Percentiles rank a stretch among this genome's conserved stretches.
Conservation (phyloP, 2,888 invertebrate genomes). For the Rhodophaea formosa region DNA sequence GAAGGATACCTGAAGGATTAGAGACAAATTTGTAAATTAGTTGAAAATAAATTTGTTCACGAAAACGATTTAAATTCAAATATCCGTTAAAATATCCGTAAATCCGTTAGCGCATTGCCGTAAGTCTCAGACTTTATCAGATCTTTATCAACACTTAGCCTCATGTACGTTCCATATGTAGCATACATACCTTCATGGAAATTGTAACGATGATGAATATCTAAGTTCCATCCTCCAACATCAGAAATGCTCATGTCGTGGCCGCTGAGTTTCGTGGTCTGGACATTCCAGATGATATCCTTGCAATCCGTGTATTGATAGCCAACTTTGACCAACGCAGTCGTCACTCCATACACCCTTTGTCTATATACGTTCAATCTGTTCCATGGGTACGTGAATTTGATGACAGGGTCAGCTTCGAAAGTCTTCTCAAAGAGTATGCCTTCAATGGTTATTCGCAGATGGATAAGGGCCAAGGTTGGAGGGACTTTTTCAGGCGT, state of each 20-base stretch:
- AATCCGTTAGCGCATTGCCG: too few relatives aligned
- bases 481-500: conserved; percentile 92
- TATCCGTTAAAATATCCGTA: too few relatives aligned
- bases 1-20: conserved; percentile 87
- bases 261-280: conserved; percentile 96
- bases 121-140: too few relatives aligned
- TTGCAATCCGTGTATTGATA: conserved; percentile 97
- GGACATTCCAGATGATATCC: conserved; percentile 96
- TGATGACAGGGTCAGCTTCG: conserved; percentile 97
- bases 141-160: too few relatives aligned
- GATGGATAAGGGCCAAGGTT: conserved; percentile 91
- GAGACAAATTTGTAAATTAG: too few relatives aligned
- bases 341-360: conserved; percentile 97
- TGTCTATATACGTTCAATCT: conserved; percentile 97
- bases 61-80: too few relatives aligned
- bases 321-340: conserved; percentile 96
- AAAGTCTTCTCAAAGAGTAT: conserved; percentile 95
- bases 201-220: conserved; percentile 98
- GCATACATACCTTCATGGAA: conserved; percentile 95
- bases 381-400: conserved; percentile 99
- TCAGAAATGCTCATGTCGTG: conserved; percentile 98
- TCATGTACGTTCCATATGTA: too few relatives aligned
- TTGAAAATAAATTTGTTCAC: too few relatives aligned
- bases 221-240: conserved; percentile 98
- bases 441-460: conserved; percentile 96